phyloP scores from a whole-genome alignment of 2,113 vertebrate species.

The Felis catus region DNA sequence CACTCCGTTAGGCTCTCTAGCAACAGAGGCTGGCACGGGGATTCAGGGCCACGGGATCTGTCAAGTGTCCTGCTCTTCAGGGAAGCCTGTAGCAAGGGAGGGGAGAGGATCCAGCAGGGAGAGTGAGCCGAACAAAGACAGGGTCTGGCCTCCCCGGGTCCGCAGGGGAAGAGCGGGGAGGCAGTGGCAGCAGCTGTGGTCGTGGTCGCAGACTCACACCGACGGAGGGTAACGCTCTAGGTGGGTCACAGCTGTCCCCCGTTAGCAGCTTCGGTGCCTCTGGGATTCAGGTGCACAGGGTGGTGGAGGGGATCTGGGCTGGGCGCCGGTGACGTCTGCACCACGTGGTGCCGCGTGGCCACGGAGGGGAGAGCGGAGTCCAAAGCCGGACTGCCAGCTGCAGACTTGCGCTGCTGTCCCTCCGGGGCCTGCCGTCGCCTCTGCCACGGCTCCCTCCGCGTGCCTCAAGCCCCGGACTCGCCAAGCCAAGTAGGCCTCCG shows the following conservation, averaged over 20 bases:
- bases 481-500: not conserved
- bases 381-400: not conserved
- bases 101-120: rapidly evolving
- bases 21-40: not conserved
- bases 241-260: not conserved
- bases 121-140: not conserved
- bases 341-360: not conserved
- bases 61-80: not conserved
- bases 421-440: not conserved
- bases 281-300: not conserved
- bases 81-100: not conserved
- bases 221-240: not conserved
- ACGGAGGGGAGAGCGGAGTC: not conserved
- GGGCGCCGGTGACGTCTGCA: not conserved
- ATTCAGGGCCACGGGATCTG: not conserved
- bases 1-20: not conserved
- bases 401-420: too few relatives aligned
- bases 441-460: not conserved
- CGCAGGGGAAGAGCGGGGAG: too few relatives aligned
- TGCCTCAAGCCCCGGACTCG: not conserved
- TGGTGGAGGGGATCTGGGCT: not conserved
- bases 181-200: not conserved
- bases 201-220: not conserved
- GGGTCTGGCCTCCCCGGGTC: not conserved
- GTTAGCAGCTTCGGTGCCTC: not conserved